phyloP scores from a whole-genome alignment of 2,888 invertebrate genomes.

The Cactoblastis cactorum region DNA sequence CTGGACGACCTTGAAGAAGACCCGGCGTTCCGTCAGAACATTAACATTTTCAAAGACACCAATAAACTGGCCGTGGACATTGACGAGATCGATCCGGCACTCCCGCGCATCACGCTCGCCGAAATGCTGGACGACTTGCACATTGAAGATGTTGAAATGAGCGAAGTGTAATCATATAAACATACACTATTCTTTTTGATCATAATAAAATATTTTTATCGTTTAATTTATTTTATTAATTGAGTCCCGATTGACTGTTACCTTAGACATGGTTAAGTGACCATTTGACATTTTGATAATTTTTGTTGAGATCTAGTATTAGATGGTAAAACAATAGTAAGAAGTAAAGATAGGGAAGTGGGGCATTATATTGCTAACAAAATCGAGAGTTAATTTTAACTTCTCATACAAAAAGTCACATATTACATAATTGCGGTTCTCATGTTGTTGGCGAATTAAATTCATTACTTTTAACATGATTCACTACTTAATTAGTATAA shows the following conservation, averaged over 20 bases:
- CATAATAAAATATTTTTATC: constrained; percentile 6
- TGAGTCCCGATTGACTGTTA: no score
- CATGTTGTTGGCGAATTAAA: no score
- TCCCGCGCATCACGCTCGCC: constrained; percentile 89
- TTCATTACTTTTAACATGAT: no score
- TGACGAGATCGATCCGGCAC: constrained; percentile 80
- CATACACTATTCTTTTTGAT: neutral
- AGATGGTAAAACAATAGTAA: no score
- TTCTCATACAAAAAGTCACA: no score
- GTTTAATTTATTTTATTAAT: neutral
- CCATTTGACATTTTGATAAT: neutral
- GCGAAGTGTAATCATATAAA: constrained; percentile 66
- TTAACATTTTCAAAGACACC: constrained; percentile 92
- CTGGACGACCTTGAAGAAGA: constrained; percentile 99
- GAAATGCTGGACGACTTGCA: constrained; percentile 96
- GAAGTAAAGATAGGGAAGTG: no score
- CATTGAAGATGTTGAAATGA: constrained; percentile 90
- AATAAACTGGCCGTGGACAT: constrained; percentile 74
- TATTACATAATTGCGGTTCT: no score
- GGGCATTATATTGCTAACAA: no score
- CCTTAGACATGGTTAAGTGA: no score
- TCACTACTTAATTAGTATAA: no score
- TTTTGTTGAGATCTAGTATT: no score
- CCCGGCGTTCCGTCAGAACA: constrained; percentile 90
- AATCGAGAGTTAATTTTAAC: no score